phyloP scores from a whole-genome alignment of 2,888 invertebrate genomes.

The Seira sanloemensis region DNA sequence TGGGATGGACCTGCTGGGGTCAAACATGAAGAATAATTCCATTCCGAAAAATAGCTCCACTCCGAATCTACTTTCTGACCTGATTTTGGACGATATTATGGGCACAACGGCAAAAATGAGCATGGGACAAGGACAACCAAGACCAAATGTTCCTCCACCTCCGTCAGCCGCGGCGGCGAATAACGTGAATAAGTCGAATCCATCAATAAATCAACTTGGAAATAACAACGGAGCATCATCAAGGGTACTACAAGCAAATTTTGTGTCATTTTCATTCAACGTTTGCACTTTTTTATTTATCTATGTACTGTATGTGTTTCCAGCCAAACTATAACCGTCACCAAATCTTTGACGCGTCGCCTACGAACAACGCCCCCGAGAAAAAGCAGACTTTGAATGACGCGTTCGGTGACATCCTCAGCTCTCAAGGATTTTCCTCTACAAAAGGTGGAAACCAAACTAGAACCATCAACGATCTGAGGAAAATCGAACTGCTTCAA shows the following conservation, averaged over 20 bases:
- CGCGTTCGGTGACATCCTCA: conserved; percentile 71
- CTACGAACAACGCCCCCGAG: conserved; percentile 38
- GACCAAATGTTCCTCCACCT: conserved; percentile 13
- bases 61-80: conserved; percentile 67
- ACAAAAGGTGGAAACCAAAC: conserved; percentile 39
- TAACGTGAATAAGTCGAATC: conserved; percentile 57
- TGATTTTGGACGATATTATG: conserved; percentile 62
- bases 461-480: conserved; percentile 70
- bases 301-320: not conserved
- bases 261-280: not conserved
- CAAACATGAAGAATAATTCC: conserved; percentile 19
- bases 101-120: conserved; percentile 23
- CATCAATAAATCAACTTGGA: conserved; percentile 53
- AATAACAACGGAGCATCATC: not conserved
- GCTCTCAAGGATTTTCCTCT: conserved; percentile 68
- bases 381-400: conserved; percentile 69
- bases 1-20: conserved; percentile 13
- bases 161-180: conserved; percentile 26
- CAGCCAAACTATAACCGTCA: conserved; percentile 65
- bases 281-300: not conserved
- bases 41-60: conserved; percentile 68
- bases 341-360: conserved; percentile 59
- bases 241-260: not conserved
- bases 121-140: conserved; percentile 18
- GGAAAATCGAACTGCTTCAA: conserved; percentile 65